A percentile compares a stretch with the other conserved stretches of the same genome.
These are phyloP conservation scores for Lathronympha strigana DNA, from an alignment of 2,888 invertebrate genomes.

Conservation along the genomic window DNA sequence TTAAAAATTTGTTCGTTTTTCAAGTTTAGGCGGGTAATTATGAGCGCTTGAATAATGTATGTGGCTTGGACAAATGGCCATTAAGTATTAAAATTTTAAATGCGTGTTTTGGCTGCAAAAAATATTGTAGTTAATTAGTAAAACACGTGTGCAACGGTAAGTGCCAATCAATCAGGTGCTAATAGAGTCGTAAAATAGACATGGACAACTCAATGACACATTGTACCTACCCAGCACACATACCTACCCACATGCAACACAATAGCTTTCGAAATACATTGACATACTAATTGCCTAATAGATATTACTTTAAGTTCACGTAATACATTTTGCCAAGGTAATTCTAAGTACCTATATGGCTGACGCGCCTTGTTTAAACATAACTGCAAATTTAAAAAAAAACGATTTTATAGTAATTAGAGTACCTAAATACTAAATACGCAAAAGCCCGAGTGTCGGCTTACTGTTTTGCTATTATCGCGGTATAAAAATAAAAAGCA, in stretches of 20 bases:
- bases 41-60: constrained; percentile 54
- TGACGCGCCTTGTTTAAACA: no score
- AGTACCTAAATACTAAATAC: no score
- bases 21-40: constrained; percentile 58
- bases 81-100: constrained; percentile 18
- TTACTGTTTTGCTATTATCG: no score
- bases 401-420: no score
- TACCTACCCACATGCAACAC: constrained; percentile 3
- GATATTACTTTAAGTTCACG: background rate
- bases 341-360: background rate
- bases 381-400: background rate
- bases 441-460: no score
- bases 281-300: background rate
- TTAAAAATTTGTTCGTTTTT: constrained; percentile 63
- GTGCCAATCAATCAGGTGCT: constrained; percentile 14
- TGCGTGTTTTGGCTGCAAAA: constrained; percentile 1
- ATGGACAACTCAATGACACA: constrained; percentile 10
- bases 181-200: constrained; percentile 21
- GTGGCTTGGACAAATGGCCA: constrained; percentile 52
- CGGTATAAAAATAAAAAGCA: no score
- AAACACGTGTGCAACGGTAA: background rate
- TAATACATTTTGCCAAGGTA: background rate
- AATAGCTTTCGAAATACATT: constrained; percentile 14
- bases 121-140: constrained; percentile 3
- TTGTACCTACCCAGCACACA: constrained; percentile 1